Percentiles rank a stretch among this genome's conserved stretches.
phyloP scores from a whole-genome alignment of 1,140 invertebrate genomes.

The Ceratina calcarata region DNA sequence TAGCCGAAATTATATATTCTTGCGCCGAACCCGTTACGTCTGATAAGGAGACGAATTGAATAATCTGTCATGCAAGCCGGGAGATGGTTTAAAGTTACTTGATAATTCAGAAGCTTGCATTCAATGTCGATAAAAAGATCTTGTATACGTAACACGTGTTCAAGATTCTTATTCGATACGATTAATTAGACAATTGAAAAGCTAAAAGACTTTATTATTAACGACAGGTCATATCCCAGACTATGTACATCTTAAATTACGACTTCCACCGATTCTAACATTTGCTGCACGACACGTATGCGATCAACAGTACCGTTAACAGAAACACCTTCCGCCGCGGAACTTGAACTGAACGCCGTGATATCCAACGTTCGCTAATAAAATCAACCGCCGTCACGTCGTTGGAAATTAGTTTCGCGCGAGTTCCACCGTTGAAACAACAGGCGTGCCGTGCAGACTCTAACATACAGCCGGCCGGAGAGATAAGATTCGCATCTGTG shows the following conservation, averaged over 20 bases:
- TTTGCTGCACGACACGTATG: no score
- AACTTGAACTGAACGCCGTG: background rate
- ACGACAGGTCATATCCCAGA: no score
- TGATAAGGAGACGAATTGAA: constrained; percentile 28
- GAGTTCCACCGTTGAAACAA: constrained; percentile 63
- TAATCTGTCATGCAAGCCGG: constrained; percentile 21
- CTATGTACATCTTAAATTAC: no score
- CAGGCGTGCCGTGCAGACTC: constrained; percentile 32
- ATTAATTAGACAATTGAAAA: no score
- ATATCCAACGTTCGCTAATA: constrained; percentile 49
- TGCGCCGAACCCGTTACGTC: constrained; percentile 1
- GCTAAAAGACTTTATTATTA: no score
- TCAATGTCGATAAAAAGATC: no score
- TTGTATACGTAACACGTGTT: no score
- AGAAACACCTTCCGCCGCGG: background rate
- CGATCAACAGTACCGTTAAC: background rate
- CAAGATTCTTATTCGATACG: no score
- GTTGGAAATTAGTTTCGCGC: constrained; percentile 72
- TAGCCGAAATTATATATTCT: constrained; percentile 19
- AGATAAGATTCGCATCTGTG: background rate
- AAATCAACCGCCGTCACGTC: constrained; percentile 69
- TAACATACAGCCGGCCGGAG: background rate
- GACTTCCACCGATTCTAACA: background rate
- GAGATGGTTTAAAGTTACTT: background rate
- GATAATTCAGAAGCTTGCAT: background rate